These are phyloP conservation scores for Argyresthia albistria DNA, from an alignment of 2,888 invertebrate genomes.

Conservation along the genomic window DNA sequence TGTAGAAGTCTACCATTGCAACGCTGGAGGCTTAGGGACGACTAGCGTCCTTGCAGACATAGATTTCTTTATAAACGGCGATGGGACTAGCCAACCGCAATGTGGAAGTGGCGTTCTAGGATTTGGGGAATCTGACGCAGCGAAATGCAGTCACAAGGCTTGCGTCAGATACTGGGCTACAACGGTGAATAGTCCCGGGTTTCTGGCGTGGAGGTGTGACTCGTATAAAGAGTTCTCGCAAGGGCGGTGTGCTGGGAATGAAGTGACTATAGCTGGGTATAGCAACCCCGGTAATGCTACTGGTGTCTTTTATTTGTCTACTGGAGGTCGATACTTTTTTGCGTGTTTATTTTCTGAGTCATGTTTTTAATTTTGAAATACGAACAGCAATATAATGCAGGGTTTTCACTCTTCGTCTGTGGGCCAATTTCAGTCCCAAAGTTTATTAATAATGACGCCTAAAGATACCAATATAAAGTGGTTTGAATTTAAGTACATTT, in stretches of 20 bases:
- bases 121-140: conserved; percentile 43
- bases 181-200: conserved; percentile 37
- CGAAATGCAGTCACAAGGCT: conserved; percentile 49
- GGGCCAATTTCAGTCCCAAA: too few species aligned
- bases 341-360: background rate
- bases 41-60: conserved; percentile 63
- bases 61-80: conserved; percentile 74
- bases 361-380: background rate
- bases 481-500: too few species aligned
- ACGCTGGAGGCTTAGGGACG: conserved; percentile 65
- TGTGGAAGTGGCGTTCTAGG: conserved; percentile 49
- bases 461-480: too few species aligned
- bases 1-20: conserved; percentile 75
- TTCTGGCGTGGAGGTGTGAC: conserved; percentile 43
- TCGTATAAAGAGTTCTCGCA: conserved; percentile 37
- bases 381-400: background rate
- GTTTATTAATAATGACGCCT: too few species aligned
- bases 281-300: conserved; percentile 51
- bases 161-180: conserved; percentile 48
- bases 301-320: conserved; percentile 52
- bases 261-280: conserved; percentile 42
- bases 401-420: too few species aligned
- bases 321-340: conserved; percentile 21
- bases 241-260: conserved; percentile 32
- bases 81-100: conserved; percentile 70